Evolutionary conservation across 2,113 vertebrate genomes (phyloP).

Genomic region (Cygnus buccinator): DNA sequence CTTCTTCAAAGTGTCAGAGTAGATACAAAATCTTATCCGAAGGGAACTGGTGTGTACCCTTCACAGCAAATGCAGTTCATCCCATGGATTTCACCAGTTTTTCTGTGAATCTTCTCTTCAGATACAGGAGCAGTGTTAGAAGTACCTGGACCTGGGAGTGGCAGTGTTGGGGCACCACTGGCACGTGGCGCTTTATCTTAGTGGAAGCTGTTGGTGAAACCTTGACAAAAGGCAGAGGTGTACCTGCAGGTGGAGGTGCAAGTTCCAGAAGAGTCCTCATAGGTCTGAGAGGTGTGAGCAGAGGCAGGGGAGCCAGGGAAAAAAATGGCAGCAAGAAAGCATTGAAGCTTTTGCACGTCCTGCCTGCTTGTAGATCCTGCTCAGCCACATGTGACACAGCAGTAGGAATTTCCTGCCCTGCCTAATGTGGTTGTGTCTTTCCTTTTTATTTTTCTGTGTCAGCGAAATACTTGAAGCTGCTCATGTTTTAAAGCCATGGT

Average conservation of each 20-base stretch:
- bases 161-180: not conserved
- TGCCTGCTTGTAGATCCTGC: not conserved
- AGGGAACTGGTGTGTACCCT: not conserved
- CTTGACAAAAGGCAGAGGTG: fast-evolving
- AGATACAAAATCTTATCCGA: not conserved
- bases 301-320: not conserved
- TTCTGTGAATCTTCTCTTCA: not conserved
- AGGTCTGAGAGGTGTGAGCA: not conserved
- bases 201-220: not conserved
- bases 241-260: not conserved
- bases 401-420: not conserved
- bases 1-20: not conserved
- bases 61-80: not conserved
- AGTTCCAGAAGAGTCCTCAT: not conserved
- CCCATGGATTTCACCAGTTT: not conserved
- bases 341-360: not conserved
- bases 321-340: not conserved
- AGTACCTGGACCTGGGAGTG: not conserved
- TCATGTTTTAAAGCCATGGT: fast-evolving
- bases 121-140: not conserved
- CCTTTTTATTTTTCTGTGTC: not conserved
- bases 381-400: not conserved
- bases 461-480: fast-evolving
- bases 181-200: not conserved
- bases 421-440: not conserved